These are phyloP conservation scores for Dolomedes plantarius DNA, from an alignment of 2,888 invertebrate genomes.

Conservation along the genomic window DNA sequence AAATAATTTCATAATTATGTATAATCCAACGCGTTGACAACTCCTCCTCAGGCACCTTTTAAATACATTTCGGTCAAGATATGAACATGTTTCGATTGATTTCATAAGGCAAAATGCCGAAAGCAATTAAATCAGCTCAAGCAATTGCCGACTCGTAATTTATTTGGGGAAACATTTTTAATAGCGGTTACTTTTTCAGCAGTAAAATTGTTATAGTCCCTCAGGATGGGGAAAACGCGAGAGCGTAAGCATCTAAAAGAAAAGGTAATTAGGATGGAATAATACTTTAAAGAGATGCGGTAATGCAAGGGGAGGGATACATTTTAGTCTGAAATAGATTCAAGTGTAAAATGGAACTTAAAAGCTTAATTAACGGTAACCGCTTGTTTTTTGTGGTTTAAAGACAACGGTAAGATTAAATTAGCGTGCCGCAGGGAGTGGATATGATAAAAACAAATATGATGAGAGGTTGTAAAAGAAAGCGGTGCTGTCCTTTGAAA, in stretches of 20 bases:
- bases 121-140: not conserved
- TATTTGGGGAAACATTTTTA: not conserved
- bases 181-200: not conserved
- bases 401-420: not conserved
- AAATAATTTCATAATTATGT: no score
- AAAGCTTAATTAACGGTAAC: conserved; percentile 1
- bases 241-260: not conserved
- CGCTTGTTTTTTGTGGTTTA: not conserved
- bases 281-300: not conserved
- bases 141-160: not conserved
- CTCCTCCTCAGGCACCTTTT: no score
- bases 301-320: not conserved
- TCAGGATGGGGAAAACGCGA: not conserved
- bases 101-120: not conserved
- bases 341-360: conserved; percentile 1
- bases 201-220: not conserved
- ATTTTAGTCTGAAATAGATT: not conserved
- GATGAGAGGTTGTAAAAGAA: no score
- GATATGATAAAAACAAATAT: no score
- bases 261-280: not conserved
- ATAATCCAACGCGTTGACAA: no score
- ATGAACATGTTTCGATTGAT: not conserved
- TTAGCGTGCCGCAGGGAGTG: not conserved
- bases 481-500: no score
- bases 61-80: no score